Conservation (phyloP, 2,797 vertebrate genomes). For the Arctocebus calabarensis region DNA sequence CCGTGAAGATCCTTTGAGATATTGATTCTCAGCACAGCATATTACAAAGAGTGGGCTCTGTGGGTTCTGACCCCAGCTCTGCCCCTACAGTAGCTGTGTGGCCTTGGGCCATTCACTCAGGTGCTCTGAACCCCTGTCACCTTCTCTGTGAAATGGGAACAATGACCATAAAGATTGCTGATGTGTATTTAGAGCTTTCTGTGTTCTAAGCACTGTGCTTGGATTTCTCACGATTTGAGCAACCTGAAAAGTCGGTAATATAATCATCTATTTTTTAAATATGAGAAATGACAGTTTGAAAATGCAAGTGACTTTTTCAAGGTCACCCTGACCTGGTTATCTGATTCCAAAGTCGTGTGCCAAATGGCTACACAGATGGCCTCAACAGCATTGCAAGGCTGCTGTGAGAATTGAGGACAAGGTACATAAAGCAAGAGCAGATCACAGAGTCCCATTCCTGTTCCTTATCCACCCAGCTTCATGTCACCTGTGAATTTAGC, state of each 20-base stretch:
- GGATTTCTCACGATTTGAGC: neutral
- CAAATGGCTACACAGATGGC: neutral
- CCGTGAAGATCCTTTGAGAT: neutral
- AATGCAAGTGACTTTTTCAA: neutral
- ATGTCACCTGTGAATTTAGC: too few relatives aligned
- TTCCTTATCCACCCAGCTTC: neutral
- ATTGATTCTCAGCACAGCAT: neutral
- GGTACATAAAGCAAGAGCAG: accelerated
- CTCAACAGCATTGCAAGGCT: neutral
- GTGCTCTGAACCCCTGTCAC: neutral
- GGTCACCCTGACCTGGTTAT: slow-evolving; percentile 41
- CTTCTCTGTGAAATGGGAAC: accelerated
- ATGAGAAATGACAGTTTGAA: neutral
- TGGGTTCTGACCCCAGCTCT: neutral
- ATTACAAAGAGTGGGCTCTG: neutral
- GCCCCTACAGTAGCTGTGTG: neutral
- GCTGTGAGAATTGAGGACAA: neutral
- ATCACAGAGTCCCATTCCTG: accelerated
- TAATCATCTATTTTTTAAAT: neutral
- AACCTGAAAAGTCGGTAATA: neutral
- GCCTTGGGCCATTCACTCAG: neutral
- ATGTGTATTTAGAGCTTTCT: neutral
- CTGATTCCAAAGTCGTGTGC: neutral
- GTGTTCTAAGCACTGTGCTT: accelerated
- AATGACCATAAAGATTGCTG: neutral